phyloP scores from a whole-genome alignment of 2,113 vertebrate species.

The Sphaerodactylus townsendi region DNA sequence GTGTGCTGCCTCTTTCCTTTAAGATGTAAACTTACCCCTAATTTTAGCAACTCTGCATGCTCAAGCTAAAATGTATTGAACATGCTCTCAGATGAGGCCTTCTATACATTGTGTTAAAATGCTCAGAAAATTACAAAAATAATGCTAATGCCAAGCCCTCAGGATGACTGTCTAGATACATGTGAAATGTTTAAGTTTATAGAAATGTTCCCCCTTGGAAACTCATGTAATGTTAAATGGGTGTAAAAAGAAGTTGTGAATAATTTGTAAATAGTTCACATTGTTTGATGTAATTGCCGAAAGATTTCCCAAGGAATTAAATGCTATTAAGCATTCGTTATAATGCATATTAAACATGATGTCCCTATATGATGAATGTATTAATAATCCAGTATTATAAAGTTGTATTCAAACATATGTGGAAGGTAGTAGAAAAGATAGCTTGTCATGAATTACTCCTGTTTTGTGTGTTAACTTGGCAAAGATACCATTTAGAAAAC shows the following conservation, averaged over 20 bases:
- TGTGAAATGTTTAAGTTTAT: background rate
- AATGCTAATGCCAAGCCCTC: background rate
- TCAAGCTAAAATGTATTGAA: background rate
- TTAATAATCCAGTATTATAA: background rate
- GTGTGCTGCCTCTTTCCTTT: background rate
- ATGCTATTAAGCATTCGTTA: background rate
- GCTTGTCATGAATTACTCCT: background rate
- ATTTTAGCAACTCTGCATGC: background rate
- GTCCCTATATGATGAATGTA: background rate
- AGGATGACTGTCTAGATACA: background rate
- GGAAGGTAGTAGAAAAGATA: background rate
- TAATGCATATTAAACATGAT: background rate
- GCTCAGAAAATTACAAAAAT: background rate
- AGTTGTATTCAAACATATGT: background rate
- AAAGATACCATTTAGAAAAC: conserved; percentile 21
- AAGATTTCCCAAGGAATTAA: background rate
- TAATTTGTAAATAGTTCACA: background rate
- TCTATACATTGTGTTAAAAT: background rate
- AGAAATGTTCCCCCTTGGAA: background rate
- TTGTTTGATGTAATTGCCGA: background rate
- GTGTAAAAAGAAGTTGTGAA: background rate
- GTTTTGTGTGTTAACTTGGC: background rate
- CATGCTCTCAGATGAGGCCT: background rate
- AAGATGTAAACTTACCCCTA: background rate
- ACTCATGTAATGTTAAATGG: background rate